phyloP scores from a whole-genome alignment of 2,113 vertebrate genomes.

The Abramis brama region DNA sequence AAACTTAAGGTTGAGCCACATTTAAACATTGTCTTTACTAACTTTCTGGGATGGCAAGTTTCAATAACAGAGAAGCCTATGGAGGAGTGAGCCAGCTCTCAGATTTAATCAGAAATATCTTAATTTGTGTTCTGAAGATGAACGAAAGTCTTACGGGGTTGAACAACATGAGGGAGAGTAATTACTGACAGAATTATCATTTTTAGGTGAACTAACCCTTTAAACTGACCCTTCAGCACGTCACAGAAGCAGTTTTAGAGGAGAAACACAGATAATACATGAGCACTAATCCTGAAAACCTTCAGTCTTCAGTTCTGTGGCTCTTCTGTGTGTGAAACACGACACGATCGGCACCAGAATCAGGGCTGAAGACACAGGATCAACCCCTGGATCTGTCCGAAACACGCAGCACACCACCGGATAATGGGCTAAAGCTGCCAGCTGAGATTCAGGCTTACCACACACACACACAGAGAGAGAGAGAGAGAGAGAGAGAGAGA shows the following conservation, averaged over 20 bases:
- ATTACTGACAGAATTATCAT: too few species aligned
- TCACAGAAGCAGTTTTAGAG: not conserved
- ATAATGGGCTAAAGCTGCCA: not conserved
- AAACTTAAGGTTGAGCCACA: too few species aligned
- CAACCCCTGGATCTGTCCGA: slow-evolving; percentile 3
- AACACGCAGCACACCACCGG: not conserved
- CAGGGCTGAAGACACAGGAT: not conserved
- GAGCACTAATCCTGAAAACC: not conserved
- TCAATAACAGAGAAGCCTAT: too few species aligned
- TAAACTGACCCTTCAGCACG: not conserved
- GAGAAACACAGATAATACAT: not conserved
- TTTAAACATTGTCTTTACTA: too few species aligned
- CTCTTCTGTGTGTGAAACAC: not conserved
- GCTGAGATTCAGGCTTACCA: slow-evolving; percentile 2
- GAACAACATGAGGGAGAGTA: not conserved
- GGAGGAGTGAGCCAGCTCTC: too few species aligned
- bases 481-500: too few species aligned
- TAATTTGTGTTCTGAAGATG: too few species aligned
- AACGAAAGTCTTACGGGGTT: too few species aligned
- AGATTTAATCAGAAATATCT: too few species aligned
- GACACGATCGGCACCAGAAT: not conserved
- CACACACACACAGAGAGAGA: too few species aligned
- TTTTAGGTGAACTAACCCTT: too few species aligned
- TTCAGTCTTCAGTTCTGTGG: not conserved
- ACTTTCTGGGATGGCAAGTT: too few species aligned